Evolutionary conservation across 2,888 invertebrate genomes (phyloP).

Genomic region (Synergus itoensis): DNA sequence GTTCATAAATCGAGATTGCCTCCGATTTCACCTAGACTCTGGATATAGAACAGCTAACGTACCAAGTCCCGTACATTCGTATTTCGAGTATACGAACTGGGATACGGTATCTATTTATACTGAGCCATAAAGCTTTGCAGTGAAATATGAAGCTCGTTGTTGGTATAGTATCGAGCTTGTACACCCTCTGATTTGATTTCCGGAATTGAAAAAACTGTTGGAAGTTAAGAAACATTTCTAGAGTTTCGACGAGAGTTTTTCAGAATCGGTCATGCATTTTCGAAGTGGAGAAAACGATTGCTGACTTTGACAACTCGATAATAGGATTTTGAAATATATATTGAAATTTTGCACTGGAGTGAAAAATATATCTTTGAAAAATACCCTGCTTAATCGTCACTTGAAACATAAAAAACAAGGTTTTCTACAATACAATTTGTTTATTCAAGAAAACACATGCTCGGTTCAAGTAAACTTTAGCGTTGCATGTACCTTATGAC

Average conservation of each 20-base stretch:
- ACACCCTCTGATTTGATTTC: slow-evolving; percentile 34
- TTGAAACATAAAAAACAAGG: neutral
- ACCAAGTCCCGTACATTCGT: slow-evolving; percentile 46
- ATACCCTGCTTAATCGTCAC: neutral
- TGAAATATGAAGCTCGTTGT: slow-evolving; percentile 51
- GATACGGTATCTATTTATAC: slow-evolving; percentile 54
- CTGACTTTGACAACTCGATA: neutral
- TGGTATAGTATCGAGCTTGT: slow-evolving; percentile 22
- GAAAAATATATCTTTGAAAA: neutral
- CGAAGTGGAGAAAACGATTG: neutral
- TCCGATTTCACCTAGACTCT: slow-evolving; percentile 58
- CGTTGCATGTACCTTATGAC: neutral
- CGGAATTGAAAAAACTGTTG: slow-evolving; percentile 1
- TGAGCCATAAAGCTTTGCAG: slow-evolving; percentile 49
- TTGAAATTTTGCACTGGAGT: neutral
- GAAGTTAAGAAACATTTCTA: slow-evolving; percentile 20
- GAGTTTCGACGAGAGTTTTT: neutral
- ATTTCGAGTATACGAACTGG: slow-evolving; percentile 50
- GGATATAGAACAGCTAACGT: slow-evolving; percentile 59
- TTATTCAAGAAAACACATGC: neutral
- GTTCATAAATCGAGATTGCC: slow-evolving; percentile 66
- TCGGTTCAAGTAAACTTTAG: neutral
- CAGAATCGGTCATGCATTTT: neutral
- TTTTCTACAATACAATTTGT: neutral
- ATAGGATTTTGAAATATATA: too few relatives aligned